phyloP scores from a whole-genome alignment of 2,797 vertebrate genomes.

The Galaxias olidus region DNA sequence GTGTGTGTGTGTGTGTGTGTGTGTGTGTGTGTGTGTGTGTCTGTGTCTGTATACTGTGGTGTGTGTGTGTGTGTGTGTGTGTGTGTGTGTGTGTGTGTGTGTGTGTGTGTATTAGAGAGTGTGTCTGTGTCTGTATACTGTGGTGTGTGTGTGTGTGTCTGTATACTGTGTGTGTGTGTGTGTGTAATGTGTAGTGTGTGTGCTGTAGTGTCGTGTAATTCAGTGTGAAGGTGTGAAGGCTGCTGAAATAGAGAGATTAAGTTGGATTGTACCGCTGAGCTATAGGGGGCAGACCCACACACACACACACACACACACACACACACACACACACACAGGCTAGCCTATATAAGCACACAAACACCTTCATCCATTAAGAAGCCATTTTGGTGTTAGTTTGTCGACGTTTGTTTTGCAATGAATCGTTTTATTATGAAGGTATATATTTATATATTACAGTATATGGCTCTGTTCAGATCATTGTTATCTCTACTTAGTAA shows the following conservation, averaged over 20 bases:
- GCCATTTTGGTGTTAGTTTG: neutral
- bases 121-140: no score
- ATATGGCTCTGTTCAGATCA: neutral
- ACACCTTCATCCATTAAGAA: conserved; percentile 8
- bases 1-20: conserved; percentile 16
- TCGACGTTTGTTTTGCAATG: no score
- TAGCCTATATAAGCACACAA: conserved; percentile 1
- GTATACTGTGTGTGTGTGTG: neutral
- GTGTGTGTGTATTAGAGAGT: conserved; percentile 15
- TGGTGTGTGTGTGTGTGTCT: conserved; percentile 16
- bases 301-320: conserved; percentile 15
- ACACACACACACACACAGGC: neutral
- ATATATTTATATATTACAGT: no score
- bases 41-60: no score
- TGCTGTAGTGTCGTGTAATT: conserved; percentile 48
- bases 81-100: conserved; percentile 13
- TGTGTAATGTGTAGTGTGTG: neutral
- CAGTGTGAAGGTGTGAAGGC: conserved; percentile 43
- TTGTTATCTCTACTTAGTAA: neutral
- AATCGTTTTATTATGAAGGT: no score
- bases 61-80: conserved; percentile 9
- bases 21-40: conserved; percentile 8
- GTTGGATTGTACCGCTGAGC: no score
- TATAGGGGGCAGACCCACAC: conserved; percentile 29
- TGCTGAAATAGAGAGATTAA: conserved; percentile 48